Base-by-base conservation (phyloP, 2,113 vertebrate species). In the Chlorodrepanis virens region DNA sequence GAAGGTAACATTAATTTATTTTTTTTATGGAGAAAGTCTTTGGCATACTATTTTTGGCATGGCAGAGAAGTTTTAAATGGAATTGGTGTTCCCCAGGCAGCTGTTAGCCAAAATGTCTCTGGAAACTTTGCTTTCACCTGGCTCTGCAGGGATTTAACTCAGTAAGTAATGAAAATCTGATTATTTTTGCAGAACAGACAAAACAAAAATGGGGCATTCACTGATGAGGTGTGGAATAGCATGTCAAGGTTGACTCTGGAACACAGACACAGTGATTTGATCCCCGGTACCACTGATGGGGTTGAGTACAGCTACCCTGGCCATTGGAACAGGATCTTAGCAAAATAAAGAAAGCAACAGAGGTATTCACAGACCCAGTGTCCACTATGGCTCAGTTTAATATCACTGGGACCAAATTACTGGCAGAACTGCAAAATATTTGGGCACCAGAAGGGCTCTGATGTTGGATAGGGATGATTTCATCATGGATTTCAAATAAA, bases 151-250 rank as follows among this genome's bases (percentile, higher is more conserved):
- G 88, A 93, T 95, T 90, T 92, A 84, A 89, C 85, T 94, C 5
- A 1, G 76, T 88, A 88, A 68, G 92, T 83, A 84, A 86, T 76
- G 94, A 96, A 93, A 89, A 83, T 61, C 53, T 96, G 96, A 96
- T 95, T 53, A 47, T 90, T 96, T 96, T 90, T 97, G 53, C 96
- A 97, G 96, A 92, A 68, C 25, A 49, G 87, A 77, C 47, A 39
- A 56, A 86, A 77, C 56, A 83, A 83, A 86, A 96, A 40, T 5
- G 45, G 88, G 88, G 86, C 72, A 75, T 96, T 96, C 52, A 67
- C 86, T 96, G 92, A 90, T 87, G 93, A 96, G 86, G 93, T 95
- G 93, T 90, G 93, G 94, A 94, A 80, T 74, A 88, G 71, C 79
- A 16, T 71, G 92, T 92, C 92, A 92, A 35, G 72, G 23, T 47